Percentiles rank a stretch among this genome's conserved stretches.
phyloP scores from a whole-genome alignment of 2,888 invertebrate species.

The Peribatodes rhomboidaria region DNA sequence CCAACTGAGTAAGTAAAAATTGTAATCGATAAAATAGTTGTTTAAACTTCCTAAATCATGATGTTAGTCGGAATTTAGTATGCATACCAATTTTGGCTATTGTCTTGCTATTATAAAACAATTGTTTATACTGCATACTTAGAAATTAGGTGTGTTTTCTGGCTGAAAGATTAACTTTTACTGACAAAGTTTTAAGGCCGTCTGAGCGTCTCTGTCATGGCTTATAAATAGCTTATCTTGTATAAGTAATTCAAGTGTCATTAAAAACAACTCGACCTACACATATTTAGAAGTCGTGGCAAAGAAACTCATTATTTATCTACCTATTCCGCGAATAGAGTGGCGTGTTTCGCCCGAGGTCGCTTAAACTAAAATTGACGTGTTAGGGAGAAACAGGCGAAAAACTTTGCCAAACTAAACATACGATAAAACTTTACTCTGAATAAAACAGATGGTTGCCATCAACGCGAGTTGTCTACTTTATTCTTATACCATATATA shows the following conservation, averaged over 20 bases:
- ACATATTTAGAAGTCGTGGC: slow-evolving; percentile 10
- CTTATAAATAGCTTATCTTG: too few relatives aligned
- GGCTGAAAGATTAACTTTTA: too few relatives aligned
- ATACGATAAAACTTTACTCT: slow-evolving; percentile 35
- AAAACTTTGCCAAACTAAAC: slow-evolving; percentile 42
- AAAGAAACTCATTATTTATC: slow-evolving; percentile 48
- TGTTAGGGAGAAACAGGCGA: slow-evolving; percentile 42
- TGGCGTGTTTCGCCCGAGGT: slow-evolving; percentile 47
- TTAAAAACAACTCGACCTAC: background rate
- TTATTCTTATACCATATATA: background rate
- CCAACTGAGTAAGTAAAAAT: too few relatives aligned
- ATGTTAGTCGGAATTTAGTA: too few relatives aligned
- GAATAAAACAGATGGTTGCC: slow-evolving; percentile 35
- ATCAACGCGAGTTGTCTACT: slow-evolving; percentile 13
- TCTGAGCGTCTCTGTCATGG: too few relatives aligned
- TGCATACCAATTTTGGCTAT: too few relatives aligned
- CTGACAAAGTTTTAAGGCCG: too few relatives aligned
- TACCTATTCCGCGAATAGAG: slow-evolving; percentile 41
- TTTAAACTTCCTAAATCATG: too few relatives aligned
- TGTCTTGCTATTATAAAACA: too few relatives aligned
- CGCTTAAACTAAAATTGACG: slow-evolving; percentile 52
- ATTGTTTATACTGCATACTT: too few relatives aligned
- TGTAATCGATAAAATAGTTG: too few relatives aligned
- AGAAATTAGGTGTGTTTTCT: too few relatives aligned
- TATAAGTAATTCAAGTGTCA: background rate